Evolutionary conservation across 2,797 vertebrate genomes (phyloP), one percentile per base, ranked within the genome.

Genomic region (Gymnopithys bicolor): DNA sequence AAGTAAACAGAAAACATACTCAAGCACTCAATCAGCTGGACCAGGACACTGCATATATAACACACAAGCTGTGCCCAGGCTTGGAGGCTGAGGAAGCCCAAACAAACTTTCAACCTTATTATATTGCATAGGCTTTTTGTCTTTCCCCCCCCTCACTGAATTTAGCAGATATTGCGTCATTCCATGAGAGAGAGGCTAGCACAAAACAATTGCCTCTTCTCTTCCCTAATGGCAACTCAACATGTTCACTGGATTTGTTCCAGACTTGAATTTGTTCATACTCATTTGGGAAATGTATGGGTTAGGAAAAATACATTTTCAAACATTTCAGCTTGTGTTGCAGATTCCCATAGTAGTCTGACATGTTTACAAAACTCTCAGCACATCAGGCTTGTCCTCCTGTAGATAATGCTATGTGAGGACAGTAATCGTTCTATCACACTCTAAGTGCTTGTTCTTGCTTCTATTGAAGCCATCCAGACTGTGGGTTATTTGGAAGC

Each of bases 1-100:
- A 64, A 73, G 84, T 89, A 91, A 94, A 91, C 75, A 96, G 74
- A 93, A 89, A 83, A 58, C 63, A 49, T 10, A 14, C 13, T 58
- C 30, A 27, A 24, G 28, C 0, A 0, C 62, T 86, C 76, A 30
- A 3, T n/a, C 0, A 1, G n/a, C 90, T n/a, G 4, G 56, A n/a
- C 58, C 28, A 14, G 18, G 46, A 59, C 43, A 14, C 59, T 84
- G 43, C 46, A 59, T 7, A 8, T 7, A 8, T 16, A 87, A 46
- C 2, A 12, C 45, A n/a, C 8, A 49, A 32, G 28, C 33, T 82
- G 46, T 51, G 58, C 45, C 48, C 62, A 58, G 37, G 32, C 70
- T 69, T 80, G 43, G 49, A 58, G 48, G 49, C 23, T 81, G 78
- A 81, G 37, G 30, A 85, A 84, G 46, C 43, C 37, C 9, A 25